phyloP scores from a whole-genome alignment of 35 echinoderm and acorn worm genomes.

The Ptychodera flava region DNA sequence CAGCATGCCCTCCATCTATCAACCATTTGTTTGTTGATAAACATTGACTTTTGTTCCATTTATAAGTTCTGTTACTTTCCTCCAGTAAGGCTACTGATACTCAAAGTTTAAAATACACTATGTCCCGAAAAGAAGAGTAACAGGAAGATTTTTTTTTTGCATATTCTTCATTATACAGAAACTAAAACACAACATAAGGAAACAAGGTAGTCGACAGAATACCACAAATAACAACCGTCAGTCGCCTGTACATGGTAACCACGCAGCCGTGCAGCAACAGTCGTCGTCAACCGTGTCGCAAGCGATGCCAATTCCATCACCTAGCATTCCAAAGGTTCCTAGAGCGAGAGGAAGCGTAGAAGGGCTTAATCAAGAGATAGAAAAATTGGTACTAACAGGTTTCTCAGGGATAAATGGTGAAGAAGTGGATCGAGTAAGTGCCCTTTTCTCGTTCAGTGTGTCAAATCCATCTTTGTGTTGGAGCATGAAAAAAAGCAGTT shows the following conservation, averaged over 20 bases:
- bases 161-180: no score
- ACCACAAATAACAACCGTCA: slow-evolving; percentile 60
- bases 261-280: slow-evolving; percentile 36
- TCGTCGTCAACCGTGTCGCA: slow-evolving; percentile 43
- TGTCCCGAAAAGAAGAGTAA: no score
- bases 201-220: slow-evolving; percentile 79
- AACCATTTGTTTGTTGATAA: no score
- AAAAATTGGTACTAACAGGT: slow-evolving; percentile 79
- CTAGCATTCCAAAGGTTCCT: slow-evolving; percentile 45
- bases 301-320: slow-evolving; percentile 81
- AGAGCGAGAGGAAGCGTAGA: slow-evolving; percentile 80
- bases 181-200: slow-evolving; percentile 84
- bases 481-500: no score
- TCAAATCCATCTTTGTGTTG: no score
- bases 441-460: no score
- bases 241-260: slow-evolving; percentile 87
- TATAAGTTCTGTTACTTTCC: no score
- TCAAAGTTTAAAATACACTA: no score
- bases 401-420: background rate
- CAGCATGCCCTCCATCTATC: no score
- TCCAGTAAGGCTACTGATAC: no score
- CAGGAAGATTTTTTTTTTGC: no score
- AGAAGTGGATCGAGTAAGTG: background rate
- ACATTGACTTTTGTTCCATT: no score
- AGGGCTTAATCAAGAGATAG: slow-evolving; percentile 92